These are phyloP conservation scores for Nibea albiflora DNA, from an alignment of 2,113 vertebrate genomes.

Conservation along the genomic window DNA sequence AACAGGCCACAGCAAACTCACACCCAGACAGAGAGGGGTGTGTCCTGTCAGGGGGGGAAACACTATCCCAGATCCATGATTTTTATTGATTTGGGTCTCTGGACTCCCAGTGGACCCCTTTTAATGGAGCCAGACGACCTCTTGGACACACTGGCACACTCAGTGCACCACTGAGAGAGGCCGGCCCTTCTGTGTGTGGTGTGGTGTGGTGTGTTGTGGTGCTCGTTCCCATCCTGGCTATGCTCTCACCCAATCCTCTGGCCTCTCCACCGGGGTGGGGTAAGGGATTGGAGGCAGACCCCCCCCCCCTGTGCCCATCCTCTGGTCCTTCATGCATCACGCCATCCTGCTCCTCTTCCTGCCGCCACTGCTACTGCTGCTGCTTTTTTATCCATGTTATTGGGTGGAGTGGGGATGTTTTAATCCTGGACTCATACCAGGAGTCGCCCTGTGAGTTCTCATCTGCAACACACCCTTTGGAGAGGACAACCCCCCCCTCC, in stretches of 20 bases:
- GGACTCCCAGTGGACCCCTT: constrained; percentile 75
- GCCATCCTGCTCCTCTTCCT: constrained; percentile 45
- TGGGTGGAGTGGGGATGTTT: constrained; percentile 44
- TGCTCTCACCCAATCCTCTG: constrained; percentile 25
- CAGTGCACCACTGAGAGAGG: constrained; percentile 43
- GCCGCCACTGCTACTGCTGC: constrained; percentile 25
- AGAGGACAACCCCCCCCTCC: constrained; percentile 55
- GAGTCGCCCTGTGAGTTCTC: constrained; percentile 51
- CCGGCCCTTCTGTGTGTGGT: constrained; percentile 16
- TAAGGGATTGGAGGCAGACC: constrained; percentile 44
- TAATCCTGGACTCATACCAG: constrained; percentile 68
- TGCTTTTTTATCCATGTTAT: constrained; percentile 30
- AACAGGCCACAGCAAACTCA: constrained; percentile 46
- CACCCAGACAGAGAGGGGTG: constrained; percentile 45
- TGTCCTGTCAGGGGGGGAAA: constrained; percentile 41
- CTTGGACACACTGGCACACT: constrained; percentile 62
- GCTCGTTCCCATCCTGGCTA: constrained; percentile 2
- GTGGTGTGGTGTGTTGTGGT: constrained; percentile 11
- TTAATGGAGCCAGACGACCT: constrained; percentile 80
- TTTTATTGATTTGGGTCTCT: constrained; percentile 77
- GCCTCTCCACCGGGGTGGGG: constrained; percentile 10
- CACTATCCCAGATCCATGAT: constrained; percentile 76
- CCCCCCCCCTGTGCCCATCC: constrained; percentile 47
- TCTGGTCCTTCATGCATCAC: constrained; percentile 58
- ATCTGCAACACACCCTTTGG: constrained; percentile 51